Conservation (phyloP, 2,113 vertebrate species). For the Perca fluviatilis region DNA sequence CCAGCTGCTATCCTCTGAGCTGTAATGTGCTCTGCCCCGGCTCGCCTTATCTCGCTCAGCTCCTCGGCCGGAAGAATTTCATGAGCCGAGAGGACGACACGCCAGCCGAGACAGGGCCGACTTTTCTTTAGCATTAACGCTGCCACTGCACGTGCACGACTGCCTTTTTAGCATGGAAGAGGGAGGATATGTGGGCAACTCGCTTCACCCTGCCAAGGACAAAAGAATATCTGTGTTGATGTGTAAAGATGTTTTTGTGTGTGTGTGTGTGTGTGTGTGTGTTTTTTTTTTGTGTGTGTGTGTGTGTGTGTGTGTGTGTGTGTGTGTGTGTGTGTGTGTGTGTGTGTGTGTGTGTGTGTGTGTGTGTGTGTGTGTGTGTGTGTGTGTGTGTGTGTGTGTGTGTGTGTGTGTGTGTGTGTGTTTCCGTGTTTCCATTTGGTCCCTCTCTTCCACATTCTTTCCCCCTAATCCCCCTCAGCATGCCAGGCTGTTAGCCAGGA, state of each 20-base stretch:
- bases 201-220: constrained; percentile 22
- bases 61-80: constrained; percentile 10
- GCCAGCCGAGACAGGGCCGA: constrained; percentile 4
- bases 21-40: constrained; percentile 14
- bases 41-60: constrained; percentile 25
- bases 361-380: not conserved
- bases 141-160: not conserved
- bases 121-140: constrained; percentile 9
- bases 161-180: constrained; percentile 21
- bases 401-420: constrained; percentile 16
- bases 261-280: not conserved
- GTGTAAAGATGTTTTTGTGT: constrained; percentile 1
- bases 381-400: not conserved
- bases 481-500: constrained; percentile 48
- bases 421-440: constrained; percentile 15
- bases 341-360: constrained; percentile 2
- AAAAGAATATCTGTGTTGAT: constrained; percentile 20
- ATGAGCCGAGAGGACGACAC: constrained; percentile 9
- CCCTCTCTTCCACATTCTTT: constrained; percentile 45
- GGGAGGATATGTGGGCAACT: not conserved
- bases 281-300: not conserved
- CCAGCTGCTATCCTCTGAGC: constrained; percentile 16
- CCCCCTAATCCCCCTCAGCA: constrained; percentile 64
- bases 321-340: not conserved
- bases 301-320: not conserved